Conservation (phyloP, 2,888 invertebrate genomes). For the Bugulina stolonifera region DNA sequence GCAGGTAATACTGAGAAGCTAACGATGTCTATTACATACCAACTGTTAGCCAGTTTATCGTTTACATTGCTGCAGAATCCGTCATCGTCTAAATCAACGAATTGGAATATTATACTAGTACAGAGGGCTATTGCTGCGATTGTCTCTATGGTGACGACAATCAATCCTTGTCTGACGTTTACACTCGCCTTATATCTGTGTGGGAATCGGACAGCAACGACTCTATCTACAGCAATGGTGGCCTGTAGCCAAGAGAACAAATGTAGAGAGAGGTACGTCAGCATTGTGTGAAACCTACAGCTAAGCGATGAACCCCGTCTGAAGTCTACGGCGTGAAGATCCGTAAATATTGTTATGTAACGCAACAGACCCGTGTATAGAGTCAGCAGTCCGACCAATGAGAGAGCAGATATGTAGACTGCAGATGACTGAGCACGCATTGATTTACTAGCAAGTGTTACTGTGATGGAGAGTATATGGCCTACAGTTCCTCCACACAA, state of each 20-base stretch:
- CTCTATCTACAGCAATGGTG: constrained; percentile 41
- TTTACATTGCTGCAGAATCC: constrained; percentile 32
- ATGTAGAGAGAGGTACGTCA: constrained; percentile 39
- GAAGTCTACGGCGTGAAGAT: constrained; percentile 16
- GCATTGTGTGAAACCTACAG: constrained; percentile 37
- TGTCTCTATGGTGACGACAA: neutral
- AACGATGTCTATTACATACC: constrained; percentile 43
- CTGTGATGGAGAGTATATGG: neutral
- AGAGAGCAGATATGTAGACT: neutral
- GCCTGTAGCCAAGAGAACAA: constrained; percentile 44
- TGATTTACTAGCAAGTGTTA: neutral
- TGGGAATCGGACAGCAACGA: constrained; percentile 38
- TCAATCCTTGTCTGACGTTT: neutral
- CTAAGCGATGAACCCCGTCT: constrained; percentile 18
- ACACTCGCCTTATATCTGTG: constrained; percentile 28
- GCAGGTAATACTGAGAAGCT: constrained; percentile 39
- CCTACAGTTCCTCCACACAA: neutral
- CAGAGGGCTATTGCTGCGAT: neutral
- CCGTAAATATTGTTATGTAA: constrained; percentile 28
- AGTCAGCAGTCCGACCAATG: constrained; percentile 24
- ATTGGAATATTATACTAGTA: neutral
- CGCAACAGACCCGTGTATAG: constrained; percentile 39
- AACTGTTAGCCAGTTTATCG: constrained; percentile 28
- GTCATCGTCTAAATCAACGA: constrained; percentile 61
- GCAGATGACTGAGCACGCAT: constrained; percentile 1